phyloP scores from a whole-genome alignment of 2,113 vertebrate genomes.

The Coreoperca whiteheadi region DNA sequence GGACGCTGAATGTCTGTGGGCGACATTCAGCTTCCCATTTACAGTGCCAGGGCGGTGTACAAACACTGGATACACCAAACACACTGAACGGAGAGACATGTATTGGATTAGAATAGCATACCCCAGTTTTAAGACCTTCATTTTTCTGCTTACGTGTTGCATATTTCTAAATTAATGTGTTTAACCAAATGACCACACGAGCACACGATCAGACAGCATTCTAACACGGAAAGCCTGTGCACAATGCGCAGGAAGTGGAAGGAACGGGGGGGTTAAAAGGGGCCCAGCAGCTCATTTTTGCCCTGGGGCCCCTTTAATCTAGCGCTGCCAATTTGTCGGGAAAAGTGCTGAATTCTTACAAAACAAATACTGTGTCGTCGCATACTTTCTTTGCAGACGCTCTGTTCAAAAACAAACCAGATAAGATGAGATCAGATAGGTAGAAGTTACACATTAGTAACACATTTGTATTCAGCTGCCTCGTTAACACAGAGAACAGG shows the following conservation, averaged over 20 bases:
- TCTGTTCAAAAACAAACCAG: background rate
- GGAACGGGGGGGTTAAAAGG: background rate
- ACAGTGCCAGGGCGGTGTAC: no score
- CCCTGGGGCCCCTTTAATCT: background rate
- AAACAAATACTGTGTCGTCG: background rate
- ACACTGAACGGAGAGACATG: no score
- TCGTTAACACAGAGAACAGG: background rate
- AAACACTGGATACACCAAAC: no score
- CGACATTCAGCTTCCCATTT: no score
- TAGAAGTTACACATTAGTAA: background rate
- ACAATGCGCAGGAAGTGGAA: background rate
- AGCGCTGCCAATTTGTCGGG: background rate
- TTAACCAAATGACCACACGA: background rate
- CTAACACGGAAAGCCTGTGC: background rate
- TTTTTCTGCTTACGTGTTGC: background rate
- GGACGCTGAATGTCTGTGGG: no score
- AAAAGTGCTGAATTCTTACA: background rate
- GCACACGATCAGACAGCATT: background rate
- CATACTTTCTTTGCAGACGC: no score
- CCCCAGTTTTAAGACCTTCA: background rate
- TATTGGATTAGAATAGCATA: no score
- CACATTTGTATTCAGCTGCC: background rate
- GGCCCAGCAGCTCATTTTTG: background rate
- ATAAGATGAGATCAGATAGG: background rate
- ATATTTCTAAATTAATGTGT: background rate